A percentile compares a stretch with the other conserved stretches of the same genome.
Evolutionary conservation across 2,113 vertebrate genomes (phyloP).

Genomic region (Trichechus manatus): DNA sequence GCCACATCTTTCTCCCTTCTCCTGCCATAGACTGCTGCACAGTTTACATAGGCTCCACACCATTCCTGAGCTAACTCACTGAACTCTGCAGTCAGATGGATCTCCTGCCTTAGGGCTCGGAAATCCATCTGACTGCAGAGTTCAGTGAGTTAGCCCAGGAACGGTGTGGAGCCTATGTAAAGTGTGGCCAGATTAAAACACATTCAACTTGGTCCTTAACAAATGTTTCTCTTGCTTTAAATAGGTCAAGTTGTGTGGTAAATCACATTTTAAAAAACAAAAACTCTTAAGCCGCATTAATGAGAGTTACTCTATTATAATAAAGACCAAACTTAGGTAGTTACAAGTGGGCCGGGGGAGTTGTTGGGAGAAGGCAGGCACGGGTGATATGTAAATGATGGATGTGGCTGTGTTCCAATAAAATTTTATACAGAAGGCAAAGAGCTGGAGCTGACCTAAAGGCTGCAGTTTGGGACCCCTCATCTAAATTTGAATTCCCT

Average conservation of each 20-base stretch:
- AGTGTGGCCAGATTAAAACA: background rate
- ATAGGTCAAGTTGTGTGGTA: background rate
- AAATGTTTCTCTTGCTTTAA: background rate
- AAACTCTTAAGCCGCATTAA: background rate
- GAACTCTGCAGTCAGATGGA: background rate
- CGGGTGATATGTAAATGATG: background rate
- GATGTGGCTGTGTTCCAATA: background rate
- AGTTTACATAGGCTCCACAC: background rate
- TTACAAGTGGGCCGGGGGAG: background rate
- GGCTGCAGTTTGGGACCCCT: background rate
- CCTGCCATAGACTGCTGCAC: no score
- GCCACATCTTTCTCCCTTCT: no score
- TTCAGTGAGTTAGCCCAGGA: background rate
- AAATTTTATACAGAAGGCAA: background rate
- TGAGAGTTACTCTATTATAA: background rate
- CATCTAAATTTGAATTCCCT: background rate
- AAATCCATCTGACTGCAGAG: background rate
- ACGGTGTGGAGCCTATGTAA: background rate
- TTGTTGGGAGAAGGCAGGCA: background rate
- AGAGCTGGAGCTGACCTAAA: background rate
- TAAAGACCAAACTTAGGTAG: background rate
- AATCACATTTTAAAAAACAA: background rate
- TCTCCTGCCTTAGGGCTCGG: no score
- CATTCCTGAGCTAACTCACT: background rate
- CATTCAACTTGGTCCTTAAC: conserved; percentile 17